Conservation (phyloP, 2,888 invertebrate genomes). For the Rhimphoctona megacephalus region DNA sequence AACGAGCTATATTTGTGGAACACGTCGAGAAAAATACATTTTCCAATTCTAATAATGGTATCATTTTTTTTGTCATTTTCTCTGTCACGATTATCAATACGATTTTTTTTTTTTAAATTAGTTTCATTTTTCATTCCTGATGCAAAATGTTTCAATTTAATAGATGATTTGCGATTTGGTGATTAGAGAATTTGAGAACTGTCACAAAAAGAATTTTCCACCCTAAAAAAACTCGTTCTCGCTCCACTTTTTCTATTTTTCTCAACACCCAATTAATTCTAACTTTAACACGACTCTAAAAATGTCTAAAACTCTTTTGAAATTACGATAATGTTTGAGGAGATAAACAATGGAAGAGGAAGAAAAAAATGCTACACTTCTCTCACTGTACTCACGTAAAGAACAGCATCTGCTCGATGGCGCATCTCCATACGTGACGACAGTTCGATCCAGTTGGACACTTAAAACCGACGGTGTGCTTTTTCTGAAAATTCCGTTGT, state of each 20-base stretch:
- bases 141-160: too few species aligned
- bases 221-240: conserved; percentile 8
- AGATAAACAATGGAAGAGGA: background rate
- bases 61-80: background rate
- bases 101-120: too few species aligned
- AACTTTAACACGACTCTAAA: background rate
- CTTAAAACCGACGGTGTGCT: conserved; percentile 97
- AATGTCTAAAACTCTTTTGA: background rate
- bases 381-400: conserved; percentile 93
- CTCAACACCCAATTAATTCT: background rate
- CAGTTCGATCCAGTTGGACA: conserved; percentile 97
- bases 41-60: background rate
- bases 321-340: background rate
- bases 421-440: conserved; percentile 98
- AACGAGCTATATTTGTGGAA: background rate
- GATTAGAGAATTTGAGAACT: background rate
- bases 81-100: background rate
- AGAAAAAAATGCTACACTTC: background rate
- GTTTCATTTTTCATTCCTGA: too few species aligned
- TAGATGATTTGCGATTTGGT: too few species aligned
- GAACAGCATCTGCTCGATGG: conserved; percentile 98
- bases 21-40: background rate
- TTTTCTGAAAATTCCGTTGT: conserved; percentile 89
- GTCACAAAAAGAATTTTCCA: background rate
- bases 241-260: background rate